Evolutionary conservation across 2,888 invertebrate species (phyloP).

Genomic region (Platypus cylindrus): DNA sequence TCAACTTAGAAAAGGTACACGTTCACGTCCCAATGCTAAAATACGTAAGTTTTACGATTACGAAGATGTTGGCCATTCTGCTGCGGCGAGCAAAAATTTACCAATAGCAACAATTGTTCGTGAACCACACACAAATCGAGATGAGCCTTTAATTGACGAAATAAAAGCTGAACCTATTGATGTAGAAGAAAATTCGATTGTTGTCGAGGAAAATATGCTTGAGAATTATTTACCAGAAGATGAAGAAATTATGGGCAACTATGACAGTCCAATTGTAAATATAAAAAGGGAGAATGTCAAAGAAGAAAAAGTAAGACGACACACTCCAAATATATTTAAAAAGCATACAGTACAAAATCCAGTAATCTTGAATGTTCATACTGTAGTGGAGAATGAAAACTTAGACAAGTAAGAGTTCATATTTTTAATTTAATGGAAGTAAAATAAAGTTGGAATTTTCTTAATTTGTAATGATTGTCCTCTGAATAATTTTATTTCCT

Average conservation of each 20-base stretch:
- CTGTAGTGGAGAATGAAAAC: slow-evolving; percentile 12
- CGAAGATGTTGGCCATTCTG: no score
- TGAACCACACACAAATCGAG: slow-evolving; percentile 18
- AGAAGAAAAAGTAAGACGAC: slow-evolving; percentile 6
- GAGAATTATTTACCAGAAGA: slow-evolving; percentile 16
- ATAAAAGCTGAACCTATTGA: slow-evolving; percentile 33
- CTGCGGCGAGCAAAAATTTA: slow-evolving; percentile 11
- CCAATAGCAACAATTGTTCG: slow-evolving; percentile 16
- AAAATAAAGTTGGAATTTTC: no score
- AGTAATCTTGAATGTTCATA: slow-evolving; percentile 18
- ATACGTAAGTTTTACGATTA: slow-evolving; percentile 31
- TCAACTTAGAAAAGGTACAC: slow-evolving; percentile 30
- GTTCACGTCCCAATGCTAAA: slow-evolving; percentile 33
- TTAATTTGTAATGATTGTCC: no score
- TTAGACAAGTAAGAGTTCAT: no score
- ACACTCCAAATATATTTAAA: slow-evolving; percentile 8
- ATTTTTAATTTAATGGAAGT: no score
- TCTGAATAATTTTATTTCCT: no score
- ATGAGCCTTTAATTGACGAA: slow-evolving; percentile 18
- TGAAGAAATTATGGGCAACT: slow-evolving; percentile 20
- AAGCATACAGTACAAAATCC: slow-evolving; percentile 13
- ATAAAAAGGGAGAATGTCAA: slow-evolving; percentile 6
- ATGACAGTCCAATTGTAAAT: slow-evolving; percentile 19
- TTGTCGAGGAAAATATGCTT: slow-evolving; percentile 20
- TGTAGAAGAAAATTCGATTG: slow-evolving; percentile 24